Evolutionary conservation across 2,797 vertebrate species (phyloP).

Genomic region (Mormyrus hasselquistii): DNA sequence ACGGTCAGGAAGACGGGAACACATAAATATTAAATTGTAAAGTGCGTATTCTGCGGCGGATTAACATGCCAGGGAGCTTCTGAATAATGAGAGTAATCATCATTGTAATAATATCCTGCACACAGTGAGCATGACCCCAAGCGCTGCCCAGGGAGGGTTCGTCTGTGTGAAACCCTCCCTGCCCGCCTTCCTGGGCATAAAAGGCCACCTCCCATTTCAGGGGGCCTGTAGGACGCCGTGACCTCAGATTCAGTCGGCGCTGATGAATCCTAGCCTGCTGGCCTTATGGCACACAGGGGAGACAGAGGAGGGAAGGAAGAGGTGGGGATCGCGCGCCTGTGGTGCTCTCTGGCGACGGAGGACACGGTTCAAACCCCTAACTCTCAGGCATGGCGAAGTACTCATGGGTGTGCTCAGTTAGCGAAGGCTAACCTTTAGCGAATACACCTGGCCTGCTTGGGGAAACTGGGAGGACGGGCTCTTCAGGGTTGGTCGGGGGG

Average conservation of each 20-base stretch:
- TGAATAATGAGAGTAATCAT: background rate
- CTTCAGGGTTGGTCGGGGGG: background rate
- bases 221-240: background rate
- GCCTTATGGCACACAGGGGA: background rate
- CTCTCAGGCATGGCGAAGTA: background rate
- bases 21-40: background rate
- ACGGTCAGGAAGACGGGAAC: background rate
- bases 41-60: background rate
- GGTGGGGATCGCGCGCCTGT: background rate
- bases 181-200: background rate
- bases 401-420: background rate
- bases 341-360: background rate
- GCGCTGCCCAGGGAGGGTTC: background rate
- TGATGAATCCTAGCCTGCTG: background rate
- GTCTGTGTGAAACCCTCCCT: background rate
- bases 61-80: background rate
- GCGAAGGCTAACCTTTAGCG: background rate
- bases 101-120: background rate
- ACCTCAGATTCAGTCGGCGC: background rate
- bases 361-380: background rate
- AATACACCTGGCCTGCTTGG: background rate
- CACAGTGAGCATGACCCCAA: background rate
- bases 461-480: background rate
- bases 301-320: background rate
- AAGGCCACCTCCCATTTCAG: background rate